Percentiles rank a stretch among this genome's conserved stretches.
These are phyloP conservation scores for Hypercompe scribonia DNA, from an alignment of 2,888 invertebrate species.

Conservation along the genomic window DNA sequence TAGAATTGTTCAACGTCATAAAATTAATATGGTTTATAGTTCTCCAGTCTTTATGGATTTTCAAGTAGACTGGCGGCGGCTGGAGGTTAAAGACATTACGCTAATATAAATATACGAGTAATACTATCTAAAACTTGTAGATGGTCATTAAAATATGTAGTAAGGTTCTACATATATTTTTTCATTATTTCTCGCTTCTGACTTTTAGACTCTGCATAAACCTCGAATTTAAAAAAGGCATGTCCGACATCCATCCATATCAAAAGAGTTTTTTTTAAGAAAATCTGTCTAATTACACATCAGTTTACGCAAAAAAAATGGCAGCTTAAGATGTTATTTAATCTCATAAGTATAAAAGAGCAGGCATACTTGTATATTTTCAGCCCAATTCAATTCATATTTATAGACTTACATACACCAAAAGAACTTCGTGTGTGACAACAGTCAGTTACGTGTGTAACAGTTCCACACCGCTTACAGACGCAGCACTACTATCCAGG, in stretches of 20 bases:
- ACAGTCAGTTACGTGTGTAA: too few species aligned
- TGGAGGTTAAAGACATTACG: conserved; percentile 9
- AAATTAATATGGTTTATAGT: conserved; percentile 32
- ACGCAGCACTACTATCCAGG: too few species aligned
- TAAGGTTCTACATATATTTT: neutral
- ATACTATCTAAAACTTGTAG: neutral
- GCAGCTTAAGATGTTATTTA: too few species aligned
- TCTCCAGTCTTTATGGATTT: conserved; percentile 32
- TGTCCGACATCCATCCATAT: too few species aligned
- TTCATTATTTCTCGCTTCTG: neutral
- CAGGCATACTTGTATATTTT: too few species aligned
- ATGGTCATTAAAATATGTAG: neutral
- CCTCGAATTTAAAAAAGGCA: too few species aligned
- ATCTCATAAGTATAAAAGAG: too few species aligned
- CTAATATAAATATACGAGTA: neutral
- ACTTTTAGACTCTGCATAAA: too few species aligned
- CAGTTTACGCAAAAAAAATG: too few species aligned
- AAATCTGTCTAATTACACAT: neutral
- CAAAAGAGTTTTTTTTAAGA: neutral
- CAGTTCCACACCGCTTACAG: too few species aligned
- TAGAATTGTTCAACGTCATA: conserved; percentile 42
- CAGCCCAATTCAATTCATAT: neutral
- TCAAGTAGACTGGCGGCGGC: conserved; percentile 9
- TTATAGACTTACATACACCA: neutral
- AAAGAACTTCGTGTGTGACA: too few species aligned